Percentiles rank a stretch among this genome's conserved stretches.
Evolutionary conservation across 2,797 vertebrate genomes (phyloP).

Genomic region (Enteromius thamalakanensis): DNA sequence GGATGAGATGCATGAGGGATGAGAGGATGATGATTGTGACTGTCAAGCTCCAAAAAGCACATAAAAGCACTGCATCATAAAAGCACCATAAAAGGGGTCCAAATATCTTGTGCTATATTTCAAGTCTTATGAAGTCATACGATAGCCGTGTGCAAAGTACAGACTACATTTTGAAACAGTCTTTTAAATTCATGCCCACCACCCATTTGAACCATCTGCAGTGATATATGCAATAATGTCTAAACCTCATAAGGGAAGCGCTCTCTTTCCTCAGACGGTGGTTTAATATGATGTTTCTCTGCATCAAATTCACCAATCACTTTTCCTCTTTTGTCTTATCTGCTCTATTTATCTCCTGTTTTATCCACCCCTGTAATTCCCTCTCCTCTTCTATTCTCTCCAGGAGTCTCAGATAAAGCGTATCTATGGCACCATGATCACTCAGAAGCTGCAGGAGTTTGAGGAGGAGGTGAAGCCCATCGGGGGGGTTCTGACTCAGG

Average conservation of each 20-base stretch:
- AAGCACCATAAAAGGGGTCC: conserved; percentile 18
- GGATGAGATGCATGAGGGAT: background rate
- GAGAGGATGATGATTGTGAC: conserved; percentile 30
- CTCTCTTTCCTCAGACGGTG: background rate
- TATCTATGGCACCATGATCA: conserved; percentile 88
- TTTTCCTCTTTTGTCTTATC: conserved; percentile 18
- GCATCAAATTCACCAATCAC: background rate
- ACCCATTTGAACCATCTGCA: background rate
- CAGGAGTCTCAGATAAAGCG: conserved; percentile 86
- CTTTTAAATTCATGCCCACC: background rate
- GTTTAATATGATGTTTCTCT: conserved; percentile 2
- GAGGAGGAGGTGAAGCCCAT: conserved; percentile 87
- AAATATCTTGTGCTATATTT: conserved; percentile 49
- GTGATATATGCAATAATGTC: background rate
- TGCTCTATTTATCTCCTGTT: conserved; percentile 46
- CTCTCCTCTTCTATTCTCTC: background rate
- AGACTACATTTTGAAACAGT: conserved; percentile 2
- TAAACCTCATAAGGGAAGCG: background rate
- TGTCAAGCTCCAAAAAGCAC: conserved; percentile 27
- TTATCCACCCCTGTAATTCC: conserved; percentile 14
- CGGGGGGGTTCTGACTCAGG: conserved; percentile 81
- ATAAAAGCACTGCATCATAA: conserved; percentile 24
- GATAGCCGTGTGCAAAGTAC: background rate
- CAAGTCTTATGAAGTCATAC: conserved; percentile 3
- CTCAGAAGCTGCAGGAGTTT: conserved; percentile 88